phyloP scores from a whole-genome alignment of 2,113 vertebrate species.

The Ploceus nigricollis region DNA sequence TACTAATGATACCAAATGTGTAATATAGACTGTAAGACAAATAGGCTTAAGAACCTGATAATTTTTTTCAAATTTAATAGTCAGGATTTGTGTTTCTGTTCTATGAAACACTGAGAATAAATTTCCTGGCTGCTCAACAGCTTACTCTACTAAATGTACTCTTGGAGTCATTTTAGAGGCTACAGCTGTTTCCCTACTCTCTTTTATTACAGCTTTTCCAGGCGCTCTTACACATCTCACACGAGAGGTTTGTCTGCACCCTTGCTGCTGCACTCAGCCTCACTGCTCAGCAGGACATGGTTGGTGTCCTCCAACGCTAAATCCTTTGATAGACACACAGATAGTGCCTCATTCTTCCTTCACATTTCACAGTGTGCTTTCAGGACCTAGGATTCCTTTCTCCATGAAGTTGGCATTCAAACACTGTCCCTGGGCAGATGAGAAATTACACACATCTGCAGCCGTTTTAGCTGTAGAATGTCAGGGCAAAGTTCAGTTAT shows the following conservation, averaged over 20 bases:
- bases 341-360: background rate
- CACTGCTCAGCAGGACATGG: background rate
- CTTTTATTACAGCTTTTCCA: constrained; percentile 32
- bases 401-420: background rate
- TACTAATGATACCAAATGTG: background rate
- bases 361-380: background rate
- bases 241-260: background rate
- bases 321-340: background rate
- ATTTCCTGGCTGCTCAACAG: background rate
- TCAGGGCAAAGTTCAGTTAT: background rate
- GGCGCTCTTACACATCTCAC: background rate
- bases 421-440: background rate
- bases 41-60: background rate
- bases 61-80: background rate
- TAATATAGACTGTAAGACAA: background rate
- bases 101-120: background rate
- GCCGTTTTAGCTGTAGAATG: background rate
- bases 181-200: constrained; percentile 26
- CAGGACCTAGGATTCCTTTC: background rate
- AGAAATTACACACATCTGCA: background rate
- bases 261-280: background rate
- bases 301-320: background rate
- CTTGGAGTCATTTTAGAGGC: constrained; percentile 6
- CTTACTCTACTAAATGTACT: background rate
- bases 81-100: background rate